Evolutionary conservation across 2,888 invertebrate species (phyloP), one percentile per base, ranked within the genome.

Genomic region (Orchesella flavescens): DNA sequence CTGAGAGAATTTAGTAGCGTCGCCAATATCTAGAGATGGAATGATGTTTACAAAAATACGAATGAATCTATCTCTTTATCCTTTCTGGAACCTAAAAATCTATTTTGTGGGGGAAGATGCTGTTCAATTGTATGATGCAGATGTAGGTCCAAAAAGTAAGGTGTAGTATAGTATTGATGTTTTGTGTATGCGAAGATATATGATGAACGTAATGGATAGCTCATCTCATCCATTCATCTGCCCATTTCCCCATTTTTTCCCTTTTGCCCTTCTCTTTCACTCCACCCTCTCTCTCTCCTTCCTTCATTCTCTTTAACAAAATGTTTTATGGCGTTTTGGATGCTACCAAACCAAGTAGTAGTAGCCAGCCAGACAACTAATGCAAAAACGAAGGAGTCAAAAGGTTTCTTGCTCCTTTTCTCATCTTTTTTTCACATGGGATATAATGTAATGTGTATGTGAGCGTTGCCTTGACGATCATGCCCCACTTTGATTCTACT

Each of bases 191-290:
- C 57, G 44, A 76, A 78, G 83, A 83, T 83, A 78, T 74, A 83
- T 83, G 83, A 83, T 74, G 83, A 83, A 73, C 59, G 78, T 83
- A 83, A 83, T 83, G 83, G 83, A 78, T 78, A 83, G 78, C 78
- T 78, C 83, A 83, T 78, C 78, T 83, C 66, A 74, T 73, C 78
- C 78, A 83, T 78, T 83, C 78, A 78, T 83, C 78, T 77, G 55
- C 69, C 83, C 78, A 74, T 77, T 83, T 83, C 61, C 76, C 66
- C 72, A 83, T 77, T 83, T 83, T 72, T 82, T 71, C 72, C 57
- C 74, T 61, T 57, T 65, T 55, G 3, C 55, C 59, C 24, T 57
- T n/a, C 57, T 17, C 72, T 21, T 49, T 10, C n/a, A 43, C n/a
- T 46, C 43, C n/a, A 10, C 24, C 24, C 53, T n/a, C 53, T 53